Conservation (phyloP, 1,140 invertebrate species). For the Plutomurus gul region DNA sequence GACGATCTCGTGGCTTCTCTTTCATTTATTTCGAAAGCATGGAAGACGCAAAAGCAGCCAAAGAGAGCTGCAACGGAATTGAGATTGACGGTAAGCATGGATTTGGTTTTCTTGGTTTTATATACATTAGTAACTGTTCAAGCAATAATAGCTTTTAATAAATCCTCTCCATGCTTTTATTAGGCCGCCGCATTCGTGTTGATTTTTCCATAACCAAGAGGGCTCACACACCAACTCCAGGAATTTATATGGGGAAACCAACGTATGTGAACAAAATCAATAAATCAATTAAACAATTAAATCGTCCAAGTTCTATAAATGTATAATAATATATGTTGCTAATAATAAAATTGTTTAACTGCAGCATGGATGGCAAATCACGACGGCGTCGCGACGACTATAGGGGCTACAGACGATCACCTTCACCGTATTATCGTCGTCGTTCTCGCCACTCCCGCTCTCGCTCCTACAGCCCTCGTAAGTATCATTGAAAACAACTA, state of each 20-base stretch:
- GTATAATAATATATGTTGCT: no score
- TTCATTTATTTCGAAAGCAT: conserved; percentile 93
- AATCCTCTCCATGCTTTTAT: no score
- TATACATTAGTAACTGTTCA: not conserved
- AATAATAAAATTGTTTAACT: not conserved
- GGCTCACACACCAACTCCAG: conserved; percentile 95
- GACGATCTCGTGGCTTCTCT: conserved; percentile 91
- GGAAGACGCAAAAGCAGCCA: conserved; percentile 90
- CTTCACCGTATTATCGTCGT: conserved; percentile 66
- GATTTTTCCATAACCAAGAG: conserved; percentile 97
- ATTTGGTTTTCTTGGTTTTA: not conserved
- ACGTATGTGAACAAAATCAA: no score
- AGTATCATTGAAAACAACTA: conserved; percentile 40
- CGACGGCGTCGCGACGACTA: conserved; percentile 52
- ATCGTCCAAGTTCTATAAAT: no score
- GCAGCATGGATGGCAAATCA: conserved; percentile 2
- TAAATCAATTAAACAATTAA: no score
- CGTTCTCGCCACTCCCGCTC: conserved; percentile 72
- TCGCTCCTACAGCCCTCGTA: conserved; percentile 82
- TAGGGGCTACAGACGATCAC: conserved; percentile 63
- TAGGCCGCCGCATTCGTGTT: conserved; percentile 82
- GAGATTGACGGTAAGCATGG: conserved; percentile 91
- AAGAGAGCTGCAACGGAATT: conserved; percentile 89
- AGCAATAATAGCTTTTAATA: not conserved
- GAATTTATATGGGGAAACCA: conserved; percentile 95